Conservation (phyloP, 1,140 invertebrate genomes). For the Leptopilina clavipes region DNA sequence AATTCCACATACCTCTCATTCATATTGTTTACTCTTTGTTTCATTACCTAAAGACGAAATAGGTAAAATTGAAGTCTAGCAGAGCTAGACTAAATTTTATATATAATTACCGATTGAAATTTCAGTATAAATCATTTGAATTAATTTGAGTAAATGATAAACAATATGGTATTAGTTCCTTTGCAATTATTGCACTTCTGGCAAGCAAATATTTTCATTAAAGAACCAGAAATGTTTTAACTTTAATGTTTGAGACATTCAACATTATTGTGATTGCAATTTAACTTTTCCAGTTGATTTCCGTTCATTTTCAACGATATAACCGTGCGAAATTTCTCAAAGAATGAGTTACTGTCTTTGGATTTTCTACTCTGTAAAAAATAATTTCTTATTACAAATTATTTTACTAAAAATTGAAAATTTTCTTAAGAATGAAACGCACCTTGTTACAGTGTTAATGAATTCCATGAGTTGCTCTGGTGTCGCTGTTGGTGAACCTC, state of each 20-base stretch:
- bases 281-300: background rate
- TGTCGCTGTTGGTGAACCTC: conserved; percentile 85
- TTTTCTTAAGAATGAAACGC: background rate
- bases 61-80: background rate
- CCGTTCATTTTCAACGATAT: conserved; percentile 79
- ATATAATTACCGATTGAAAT: conserved; percentile 8
- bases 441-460: conserved; percentile 85
- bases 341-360: conserved; percentile 82
- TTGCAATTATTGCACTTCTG: conserved; percentile 1
- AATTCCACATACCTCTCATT: background rate
- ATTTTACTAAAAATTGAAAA: conserved; percentile 34
- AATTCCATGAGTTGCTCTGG: conserved; percentile 90
- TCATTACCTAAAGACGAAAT: background rate
- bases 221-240: background rate
- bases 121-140: background rate
- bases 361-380: conserved; percentile 80
- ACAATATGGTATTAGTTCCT: background rate
- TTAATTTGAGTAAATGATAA: background rate
- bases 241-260: background rate
- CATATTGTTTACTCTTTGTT: background rate
- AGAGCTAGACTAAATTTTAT: background rate
- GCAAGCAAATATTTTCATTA: background rate
- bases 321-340: conserved; percentile 85
- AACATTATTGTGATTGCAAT: background rate
- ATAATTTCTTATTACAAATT: conserved; percentile 44